Evolutionary conservation across 2,797 vertebrate species (phyloP), one percentile per base, ranked within the genome.

Genomic region (Liparis tanakae): DNA sequence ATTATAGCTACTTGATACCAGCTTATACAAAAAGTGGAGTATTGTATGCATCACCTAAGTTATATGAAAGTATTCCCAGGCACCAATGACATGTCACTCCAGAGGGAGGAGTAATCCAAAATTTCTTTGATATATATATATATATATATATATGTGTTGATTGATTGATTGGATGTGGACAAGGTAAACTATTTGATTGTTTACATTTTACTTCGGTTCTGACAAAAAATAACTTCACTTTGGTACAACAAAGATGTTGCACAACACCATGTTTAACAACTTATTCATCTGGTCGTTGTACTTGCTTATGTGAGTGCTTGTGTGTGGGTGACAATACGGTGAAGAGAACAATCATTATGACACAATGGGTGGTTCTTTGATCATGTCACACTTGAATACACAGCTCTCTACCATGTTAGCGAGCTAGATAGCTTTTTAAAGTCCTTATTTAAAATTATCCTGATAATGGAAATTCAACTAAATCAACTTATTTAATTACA

Each of bases 151-250:
- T n/a, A n/a, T n/a, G n/a, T n/a, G n/a, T n/a, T n/a, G n/a, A n/a
- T n/a, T n/a, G n/a, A 30, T 76, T 90, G n/a, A 17, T 89, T 64
- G 89, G 82, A 74, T 85, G 18, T n/a, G 55, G 13, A 13, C 84
- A 88, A 61, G 10, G 83, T 90, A 71, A 72, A 83, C 5, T 73
- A 74, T 17, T 56, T 37, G 12, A 20, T 36, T 60, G 25, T 46
- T 36, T 68, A n/a, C 7, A 61, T 25, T 22, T 61, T 7, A 41
- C 12, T 34, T 17, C 37, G 3, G 18, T 50, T 20, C n/a, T 22
- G n/a, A 22, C 20, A 5, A 22, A 6, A 22, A 51, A 46, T 18
- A 18, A 18, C 17, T 48, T n/a, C 6, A 48, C 46, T 48, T 48
- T 48, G 46, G 18, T 48, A 18, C 3, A 7, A 48, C 46, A 48